These are phyloP conservation scores for Setophaga petechia DNA, from an alignment of 2,113 vertebrate genomes.

Conservation along the genomic window DNA sequence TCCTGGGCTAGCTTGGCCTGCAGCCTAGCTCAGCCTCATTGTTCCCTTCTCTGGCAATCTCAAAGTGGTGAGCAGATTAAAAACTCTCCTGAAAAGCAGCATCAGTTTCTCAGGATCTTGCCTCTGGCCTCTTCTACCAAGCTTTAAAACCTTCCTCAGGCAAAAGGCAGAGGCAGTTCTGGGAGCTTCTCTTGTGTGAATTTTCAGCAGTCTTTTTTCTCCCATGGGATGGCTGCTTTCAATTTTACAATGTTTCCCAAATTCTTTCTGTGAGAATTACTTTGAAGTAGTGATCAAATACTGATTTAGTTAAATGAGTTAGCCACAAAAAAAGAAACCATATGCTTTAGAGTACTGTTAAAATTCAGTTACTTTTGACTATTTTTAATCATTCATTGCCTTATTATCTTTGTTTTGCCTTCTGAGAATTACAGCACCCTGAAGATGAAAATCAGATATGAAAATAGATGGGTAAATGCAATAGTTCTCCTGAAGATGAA, in stretches of 20 bases:
- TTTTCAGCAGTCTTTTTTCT: slow-evolving; percentile 19
- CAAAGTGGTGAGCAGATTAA: not conserved
- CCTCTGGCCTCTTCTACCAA: not conserved
- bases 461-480: slow-evolving; percentile 17
- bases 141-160: not conserved
- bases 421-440: not conserved
- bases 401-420: slow-evolving; percentile 39
- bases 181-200: slow-evolving; percentile 13
- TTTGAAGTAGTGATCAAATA: slow-evolving; percentile 60
- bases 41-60: not conserved
- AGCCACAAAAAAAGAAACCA: slow-evolving; percentile 47
- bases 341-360: slow-evolving; percentile 24
- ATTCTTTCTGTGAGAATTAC: slow-evolving; percentile 57
- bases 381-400: slow-evolving; percentile 45
- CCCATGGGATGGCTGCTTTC: slow-evolving; percentile 23
- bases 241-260: slow-evolving; percentile 25
- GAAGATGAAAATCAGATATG: slow-evolving; percentile 31
- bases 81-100: not conserved
- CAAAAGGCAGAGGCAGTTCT: slow-evolving; percentile 10
- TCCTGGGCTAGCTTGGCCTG: not conserved
- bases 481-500: not conserved
- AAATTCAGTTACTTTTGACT: slow-evolving; percentile 41
- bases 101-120: not conserved
- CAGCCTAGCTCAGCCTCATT: not conserved
- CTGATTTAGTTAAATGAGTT: slow-evolving; percentile 52